These are phyloP conservation scores for Psittacula derbiana DNA, from an alignment of 2,797 vertebrate genomes.

Conservation along the genomic window DNA sequence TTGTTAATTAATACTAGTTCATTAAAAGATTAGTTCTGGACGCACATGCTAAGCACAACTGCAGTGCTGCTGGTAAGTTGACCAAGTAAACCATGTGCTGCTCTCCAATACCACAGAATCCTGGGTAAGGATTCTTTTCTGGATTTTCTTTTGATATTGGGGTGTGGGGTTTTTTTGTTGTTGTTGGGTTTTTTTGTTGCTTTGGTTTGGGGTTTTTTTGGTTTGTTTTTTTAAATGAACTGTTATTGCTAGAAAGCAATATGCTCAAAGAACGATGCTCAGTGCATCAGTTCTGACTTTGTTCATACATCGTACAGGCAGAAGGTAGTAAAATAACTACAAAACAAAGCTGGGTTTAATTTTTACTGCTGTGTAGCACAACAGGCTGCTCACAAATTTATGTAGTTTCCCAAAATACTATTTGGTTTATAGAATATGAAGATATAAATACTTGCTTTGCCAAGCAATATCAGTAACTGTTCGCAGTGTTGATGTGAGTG, in stretches of 20 bases:
- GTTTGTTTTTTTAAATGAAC: not conserved
- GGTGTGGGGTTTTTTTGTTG: no score
- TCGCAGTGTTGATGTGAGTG: not conserved
- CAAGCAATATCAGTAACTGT: not conserved
- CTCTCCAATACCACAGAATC: not conserved
- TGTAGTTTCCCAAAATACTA: not conserved
- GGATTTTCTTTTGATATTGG: not conserved
- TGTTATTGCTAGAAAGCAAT: not conserved
- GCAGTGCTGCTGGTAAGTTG: not conserved
- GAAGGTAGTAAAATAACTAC: not conserved
- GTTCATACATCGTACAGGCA: not conserved
- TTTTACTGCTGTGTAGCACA: not conserved
- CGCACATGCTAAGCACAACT: rapidly evolving
- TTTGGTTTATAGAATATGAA: not conserved
- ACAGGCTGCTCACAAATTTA: not conserved
- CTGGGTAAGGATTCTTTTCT: not conserved
- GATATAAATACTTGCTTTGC: not conserved
- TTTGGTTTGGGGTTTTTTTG: not conserved
- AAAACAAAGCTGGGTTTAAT: not conserved
- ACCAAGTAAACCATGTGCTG: not conserved
- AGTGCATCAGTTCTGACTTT: not conserved
- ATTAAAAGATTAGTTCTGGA: not conserved
- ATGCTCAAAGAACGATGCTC: not conserved
- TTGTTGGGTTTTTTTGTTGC: not conserved
- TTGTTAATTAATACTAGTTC: not conserved